phyloP scores from a whole-genome alignment of 2,113 vertebrate species.

The Ictalurus furcatus region DNA sequence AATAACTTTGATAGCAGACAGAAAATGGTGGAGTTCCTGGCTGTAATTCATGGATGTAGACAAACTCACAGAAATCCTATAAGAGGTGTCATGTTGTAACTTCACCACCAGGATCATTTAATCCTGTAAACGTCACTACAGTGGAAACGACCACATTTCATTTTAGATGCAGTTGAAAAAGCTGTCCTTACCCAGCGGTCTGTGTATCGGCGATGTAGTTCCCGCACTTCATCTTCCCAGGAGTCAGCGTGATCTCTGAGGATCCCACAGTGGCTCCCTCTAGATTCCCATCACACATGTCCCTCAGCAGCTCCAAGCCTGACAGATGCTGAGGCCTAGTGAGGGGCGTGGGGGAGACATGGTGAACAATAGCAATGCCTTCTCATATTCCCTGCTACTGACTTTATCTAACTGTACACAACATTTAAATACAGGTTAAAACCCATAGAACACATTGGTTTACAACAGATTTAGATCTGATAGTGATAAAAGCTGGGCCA shows the following conservation, averaged over 20 bases:
- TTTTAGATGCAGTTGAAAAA: background rate
- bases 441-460: background rate
- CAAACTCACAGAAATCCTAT: background rate
- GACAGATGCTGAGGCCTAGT: constrained; percentile 91
- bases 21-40: background rate
- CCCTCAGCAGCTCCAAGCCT: constrained; percentile 86
- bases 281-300: constrained; percentile 86
- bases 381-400: background rate
- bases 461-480: background rate
- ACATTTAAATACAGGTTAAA: too few species aligned
- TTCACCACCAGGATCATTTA: background rate
- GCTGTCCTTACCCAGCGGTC: constrained; percentile 81
- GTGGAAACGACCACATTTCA: background rate
- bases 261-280: constrained; percentile 88
- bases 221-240: constrained; percentile 87
- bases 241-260: constrained; percentile 83
- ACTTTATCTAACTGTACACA: background rate
- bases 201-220: constrained; percentile 86
- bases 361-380: constrained; percentile 56
- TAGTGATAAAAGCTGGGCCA: background rate
- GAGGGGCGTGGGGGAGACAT: constrained; percentile 24
- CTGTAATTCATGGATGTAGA: background rate
- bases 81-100: background rate
- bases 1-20: background rate
- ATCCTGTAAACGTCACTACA: background rate